phyloP scores from a whole-genome alignment of 2,797 vertebrate species.

The Micromesistius poutassou region DNA sequence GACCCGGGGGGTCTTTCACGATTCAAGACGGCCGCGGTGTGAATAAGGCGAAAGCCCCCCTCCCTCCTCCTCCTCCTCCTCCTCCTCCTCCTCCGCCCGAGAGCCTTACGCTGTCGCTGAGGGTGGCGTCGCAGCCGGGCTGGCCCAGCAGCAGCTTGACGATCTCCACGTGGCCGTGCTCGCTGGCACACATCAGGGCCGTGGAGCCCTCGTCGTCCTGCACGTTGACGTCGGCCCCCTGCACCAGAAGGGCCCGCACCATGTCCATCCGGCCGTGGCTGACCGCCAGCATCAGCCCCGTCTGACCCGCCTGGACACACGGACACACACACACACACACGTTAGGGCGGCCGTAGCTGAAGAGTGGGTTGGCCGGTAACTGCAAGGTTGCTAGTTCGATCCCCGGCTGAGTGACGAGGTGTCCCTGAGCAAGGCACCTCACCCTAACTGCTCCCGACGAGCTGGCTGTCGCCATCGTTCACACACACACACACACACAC shows the following conservation, averaged over 20 bases:
- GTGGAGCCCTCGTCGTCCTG: slow-evolving; percentile 97
- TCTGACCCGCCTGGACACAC: slow-evolving; percentile 87
- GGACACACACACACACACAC: slow-evolving; percentile 2
- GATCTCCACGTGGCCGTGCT: slow-evolving; percentile 94
- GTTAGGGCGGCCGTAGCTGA: no score
- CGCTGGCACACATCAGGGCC: slow-evolving; percentile 96
- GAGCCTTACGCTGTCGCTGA: slow-evolving; percentile 88
- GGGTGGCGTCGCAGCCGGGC: slow-evolving; percentile 85
- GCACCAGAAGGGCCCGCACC: slow-evolving; percentile 90
- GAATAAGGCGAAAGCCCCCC: neutral
- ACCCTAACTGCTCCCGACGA: no score
- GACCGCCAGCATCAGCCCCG: slow-evolving; percentile 95
- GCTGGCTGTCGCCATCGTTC: no score
- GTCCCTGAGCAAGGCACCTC: no score
- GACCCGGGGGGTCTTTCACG: no score
- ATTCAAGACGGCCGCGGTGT: neutral
- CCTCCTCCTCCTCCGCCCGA: neutral
- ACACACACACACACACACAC: neutral
- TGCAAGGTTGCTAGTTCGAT: no score
- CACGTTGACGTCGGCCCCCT: slow-evolving; percentile 90
- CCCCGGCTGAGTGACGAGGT: no score
- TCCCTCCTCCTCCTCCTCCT: no score
- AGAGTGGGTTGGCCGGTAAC: no score
- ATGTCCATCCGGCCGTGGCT: slow-evolving; percentile 97
- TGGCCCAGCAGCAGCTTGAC: slow-evolving; percentile 92